These are phyloP conservation scores for Oenanthe oenanthe DNA, from an alignment of 2,113 vertebrate species.

Conservation along the genomic window DNA sequence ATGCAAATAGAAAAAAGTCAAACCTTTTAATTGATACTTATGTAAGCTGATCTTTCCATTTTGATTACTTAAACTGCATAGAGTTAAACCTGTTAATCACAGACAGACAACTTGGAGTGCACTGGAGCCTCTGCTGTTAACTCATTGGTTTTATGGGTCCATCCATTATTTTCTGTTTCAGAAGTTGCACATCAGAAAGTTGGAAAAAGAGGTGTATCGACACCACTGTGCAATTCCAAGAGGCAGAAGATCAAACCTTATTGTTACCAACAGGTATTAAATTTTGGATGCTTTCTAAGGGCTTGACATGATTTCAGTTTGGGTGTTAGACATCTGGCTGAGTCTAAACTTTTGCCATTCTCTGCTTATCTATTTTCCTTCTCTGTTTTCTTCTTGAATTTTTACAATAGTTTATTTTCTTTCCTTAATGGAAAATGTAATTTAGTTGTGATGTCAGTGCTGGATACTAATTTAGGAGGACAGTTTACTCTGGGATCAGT, in stretches of 20 bases:
- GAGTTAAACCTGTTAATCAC: neutral
- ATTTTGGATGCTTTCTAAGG: neutral
- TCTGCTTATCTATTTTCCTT: neutral
- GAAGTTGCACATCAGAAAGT: slow-evolving; percentile 86
- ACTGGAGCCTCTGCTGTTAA: neutral
- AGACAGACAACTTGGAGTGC: neutral
- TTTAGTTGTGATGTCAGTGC: neutral
- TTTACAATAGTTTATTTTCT: neutral
- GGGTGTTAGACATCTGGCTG: neutral
- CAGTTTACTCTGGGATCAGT: neutral
- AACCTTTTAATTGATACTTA: neutral
- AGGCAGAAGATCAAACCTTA: slow-evolving; percentile 79
- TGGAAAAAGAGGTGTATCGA: slow-evolving; percentile 85
- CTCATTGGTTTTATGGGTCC: neutral
- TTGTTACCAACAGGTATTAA: slow-evolving; percentile 91
- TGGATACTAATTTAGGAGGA: neutral
- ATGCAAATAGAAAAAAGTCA: neutral
- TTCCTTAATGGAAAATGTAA: neutral
- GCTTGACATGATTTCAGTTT: neutral
- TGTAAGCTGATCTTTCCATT: neutral
- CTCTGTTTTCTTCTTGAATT: neutral
- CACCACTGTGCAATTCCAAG: slow-evolving; percentile 78
- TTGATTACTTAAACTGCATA: neutral
- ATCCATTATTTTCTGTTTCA: slow-evolving; percentile 59
- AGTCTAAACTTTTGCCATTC: neutral